These are phyloP conservation scores for Chymomyza fuscimana DNA, from an alignment of 2,888 invertebrate genomes.

Conservation along the genomic window DNA sequence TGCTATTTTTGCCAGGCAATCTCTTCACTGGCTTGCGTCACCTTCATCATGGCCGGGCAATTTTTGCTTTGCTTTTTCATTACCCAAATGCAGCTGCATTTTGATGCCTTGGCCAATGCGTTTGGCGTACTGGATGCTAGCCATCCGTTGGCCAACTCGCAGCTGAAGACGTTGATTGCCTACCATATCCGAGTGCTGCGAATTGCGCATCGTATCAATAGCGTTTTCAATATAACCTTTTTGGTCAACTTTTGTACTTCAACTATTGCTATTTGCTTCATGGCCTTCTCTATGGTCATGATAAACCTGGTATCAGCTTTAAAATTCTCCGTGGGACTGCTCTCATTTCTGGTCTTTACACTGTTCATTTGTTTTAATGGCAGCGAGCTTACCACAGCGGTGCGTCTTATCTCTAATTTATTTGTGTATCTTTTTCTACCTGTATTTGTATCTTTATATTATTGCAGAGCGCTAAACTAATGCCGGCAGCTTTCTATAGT, in stretches of 20 bases:
- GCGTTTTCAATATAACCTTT: slow-evolving; percentile 67
- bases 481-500: slow-evolving; percentile 69
- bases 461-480: slow-evolving; percentile 59
- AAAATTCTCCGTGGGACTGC: slow-evolving; percentile 64
- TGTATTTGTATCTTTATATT: neutral
- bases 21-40: slow-evolving; percentile 54
- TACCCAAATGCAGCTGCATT: slow-evolving; percentile 70
- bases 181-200: slow-evolving; percentile 66
- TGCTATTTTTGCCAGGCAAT: slow-evolving; percentile 59
- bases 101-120: slow-evolving; percentile 59
- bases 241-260: slow-evolving; percentile 67
- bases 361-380: slow-evolving; percentile 70
- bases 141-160: slow-evolving; percentile 41
- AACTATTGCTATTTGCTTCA: slow-evolving; percentile 72
- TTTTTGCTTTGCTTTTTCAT: slow-evolving; percentile 67
- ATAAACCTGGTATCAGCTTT: slow-evolving; percentile 50
- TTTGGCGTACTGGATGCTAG: slow-evolving; percentile 51
- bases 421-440: neutral
- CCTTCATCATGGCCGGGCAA: slow-evolving; percentile 59
- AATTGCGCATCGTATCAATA: slow-evolving; percentile 53
- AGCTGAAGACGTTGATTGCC: slow-evolving; percentile 56
- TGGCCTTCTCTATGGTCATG: slow-evolving; percentile 67
- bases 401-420: slow-evolving; percentile 36
- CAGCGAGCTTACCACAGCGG: slow-evolving; percentile 61
- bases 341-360: slow-evolving; percentile 64